Evolutionary conservation across 2,888 invertebrate species (phyloP).

Genomic region (Dugesia japonica): DNA sequence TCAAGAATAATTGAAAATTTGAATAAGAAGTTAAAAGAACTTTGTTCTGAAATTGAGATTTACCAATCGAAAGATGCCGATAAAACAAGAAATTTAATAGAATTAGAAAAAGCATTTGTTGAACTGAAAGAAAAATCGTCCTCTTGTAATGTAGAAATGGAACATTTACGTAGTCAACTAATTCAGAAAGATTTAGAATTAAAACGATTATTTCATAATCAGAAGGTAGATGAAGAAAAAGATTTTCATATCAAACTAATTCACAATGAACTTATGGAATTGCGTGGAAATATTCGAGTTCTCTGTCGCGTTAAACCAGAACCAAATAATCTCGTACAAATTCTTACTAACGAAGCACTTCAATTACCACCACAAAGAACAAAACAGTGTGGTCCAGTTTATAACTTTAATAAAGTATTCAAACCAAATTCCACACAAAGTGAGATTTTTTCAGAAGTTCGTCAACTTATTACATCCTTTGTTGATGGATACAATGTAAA

Average conservation of each 20-base stretch:
- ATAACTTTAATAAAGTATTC: conserved; percentile 25
- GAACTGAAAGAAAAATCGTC: neutral
- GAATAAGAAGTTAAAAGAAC: neutral
- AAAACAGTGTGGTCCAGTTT: neutral
- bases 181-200: conserved; percentile 23
- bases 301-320: conserved; percentile 26
- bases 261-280: conserved; percentile 28
- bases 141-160: conserved; percentile 9
- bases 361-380: neutral
- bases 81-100: conserved; percentile 20
- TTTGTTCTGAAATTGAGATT: conserved; percentile 21
- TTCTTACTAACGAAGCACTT: conserved; percentile 6
- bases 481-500: conserved; percentile 29
- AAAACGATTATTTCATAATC: neutral
- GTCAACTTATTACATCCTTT: conserved; percentile 24
- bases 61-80: conserved; percentile 10
- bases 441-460: conserved; percentile 24
- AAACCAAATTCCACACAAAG: neutral
- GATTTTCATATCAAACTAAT: conserved; percentile 26
- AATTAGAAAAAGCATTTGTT: conserved; percentile 9
- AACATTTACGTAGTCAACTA: conserved; percentile 17
- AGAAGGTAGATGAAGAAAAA: conserved; percentile 27
- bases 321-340: neutral
- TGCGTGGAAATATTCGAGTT: conserved; percentile 26
- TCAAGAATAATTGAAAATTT: conserved; percentile 14